A percentile compares a stretch with the other conserved stretches of the same genome.
Conservation (phyloP, 2,113 vertebrate genomes). For the Mus spicilegus region DNA sequence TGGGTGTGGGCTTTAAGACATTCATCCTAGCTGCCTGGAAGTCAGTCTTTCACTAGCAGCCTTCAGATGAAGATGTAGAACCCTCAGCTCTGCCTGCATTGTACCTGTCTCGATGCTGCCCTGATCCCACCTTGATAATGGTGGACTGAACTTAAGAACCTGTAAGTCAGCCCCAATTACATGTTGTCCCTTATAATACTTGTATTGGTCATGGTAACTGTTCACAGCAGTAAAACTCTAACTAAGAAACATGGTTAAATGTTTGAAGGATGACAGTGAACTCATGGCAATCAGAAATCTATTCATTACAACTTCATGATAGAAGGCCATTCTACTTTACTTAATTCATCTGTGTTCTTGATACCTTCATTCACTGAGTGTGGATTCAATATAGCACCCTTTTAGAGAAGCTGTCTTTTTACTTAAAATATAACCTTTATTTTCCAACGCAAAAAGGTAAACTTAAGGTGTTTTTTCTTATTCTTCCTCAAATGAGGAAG, state of each 20-base stretch:
- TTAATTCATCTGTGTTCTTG: background rate
- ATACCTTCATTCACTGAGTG: background rate
- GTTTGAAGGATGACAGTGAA: fast-evolving
- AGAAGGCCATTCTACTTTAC: background rate
- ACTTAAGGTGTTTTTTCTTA: background rate
- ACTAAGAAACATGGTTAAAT: background rate
- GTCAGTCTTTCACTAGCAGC: no score
- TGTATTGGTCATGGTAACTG: no score
- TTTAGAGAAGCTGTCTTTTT: background rate
- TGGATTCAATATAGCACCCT: background rate
- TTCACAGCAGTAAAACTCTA: no score
- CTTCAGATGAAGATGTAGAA: no score
- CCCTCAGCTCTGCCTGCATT: no score
- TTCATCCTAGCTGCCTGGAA: no score
- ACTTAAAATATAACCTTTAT: background rate
- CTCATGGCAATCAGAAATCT: background rate
- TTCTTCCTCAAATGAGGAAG: background rate
- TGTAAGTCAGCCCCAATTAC: no score
- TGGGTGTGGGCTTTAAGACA: no score
- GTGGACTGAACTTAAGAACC: no score
- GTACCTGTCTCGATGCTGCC: no score
- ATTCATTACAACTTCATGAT: background rate
- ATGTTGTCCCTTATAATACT: no score
- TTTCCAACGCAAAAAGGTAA: background rate
- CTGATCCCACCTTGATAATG: no score